Evolutionary conservation across 2,797 vertebrate genomes (phyloP), one percentile per base, ranked within the genome.

Genomic region (Pseudotriccus pelzelni): DNA sequence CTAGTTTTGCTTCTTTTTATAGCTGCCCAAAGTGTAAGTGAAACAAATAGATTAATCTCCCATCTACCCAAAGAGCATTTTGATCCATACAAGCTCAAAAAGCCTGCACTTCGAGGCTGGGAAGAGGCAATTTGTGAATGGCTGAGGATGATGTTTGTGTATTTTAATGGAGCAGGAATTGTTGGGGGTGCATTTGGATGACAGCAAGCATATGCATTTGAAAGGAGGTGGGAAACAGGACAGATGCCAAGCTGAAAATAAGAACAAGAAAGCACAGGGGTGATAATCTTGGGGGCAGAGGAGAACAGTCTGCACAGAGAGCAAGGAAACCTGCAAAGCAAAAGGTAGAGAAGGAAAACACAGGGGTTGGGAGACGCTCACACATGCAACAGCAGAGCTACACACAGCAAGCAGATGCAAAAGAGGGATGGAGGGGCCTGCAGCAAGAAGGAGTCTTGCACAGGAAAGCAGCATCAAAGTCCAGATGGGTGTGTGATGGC

Each of bases 41-140:
- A 89, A 95, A 96, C 93, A 91, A 81, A 97, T 63, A 83, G 84
- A 93, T 80, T 74, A 34, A 74, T 64, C 87, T 56, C 59, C 64
- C 49, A 80, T 70, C 68, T 75, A 43, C 70, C 59, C 83, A 13
- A 52, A 95, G 77, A 81, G 53, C 30, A 20, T 60, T 95, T 92
- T 66, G 20, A 91, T 91, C 62, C 91, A 72, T 30, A 63, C 30
- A 18, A 63, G 80, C 84, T 55, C 81, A 8, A 28, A 36, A 62
- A 76, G 53, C 14, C 70, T 77, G 77, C 39, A 23, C 37, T 88
- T 49, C 39, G 75, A 76, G 86, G 58, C 27, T 34, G 30, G 83
- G 11, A 56, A 74, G 78, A 80, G 47, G 74, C 3, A 63, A 34
- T 60, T 32, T 41, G 86, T 82, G 77, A 80, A 50, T 58, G 55